Evolutionary conservation across 2,113 vertebrate genomes (phyloP).

Genomic region (Merops nubicus): DNA sequence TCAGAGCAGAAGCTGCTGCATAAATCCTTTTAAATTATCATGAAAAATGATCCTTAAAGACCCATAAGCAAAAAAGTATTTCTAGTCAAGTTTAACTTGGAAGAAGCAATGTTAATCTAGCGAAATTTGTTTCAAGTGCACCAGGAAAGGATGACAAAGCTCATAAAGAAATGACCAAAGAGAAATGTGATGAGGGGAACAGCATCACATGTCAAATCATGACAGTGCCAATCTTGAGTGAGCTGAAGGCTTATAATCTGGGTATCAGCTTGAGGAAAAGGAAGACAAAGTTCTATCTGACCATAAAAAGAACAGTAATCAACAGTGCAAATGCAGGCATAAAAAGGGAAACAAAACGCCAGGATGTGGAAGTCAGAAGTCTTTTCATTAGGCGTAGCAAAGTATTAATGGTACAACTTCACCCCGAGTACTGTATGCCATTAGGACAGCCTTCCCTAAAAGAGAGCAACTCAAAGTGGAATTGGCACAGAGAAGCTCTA

Average conservation of each 20-base stretch:
- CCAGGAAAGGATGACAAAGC: background rate
- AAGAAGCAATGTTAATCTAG: background rate
- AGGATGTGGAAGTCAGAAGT: background rate
- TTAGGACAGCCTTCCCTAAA: fast-evolving
- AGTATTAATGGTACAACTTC: background rate
- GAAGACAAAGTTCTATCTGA: background rate
- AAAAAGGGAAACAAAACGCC: background rate
- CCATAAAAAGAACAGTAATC: background rate
- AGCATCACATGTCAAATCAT: background rate
- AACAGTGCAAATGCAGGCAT: background rate
- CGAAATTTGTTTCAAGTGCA: background rate
- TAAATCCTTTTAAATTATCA: background rate
- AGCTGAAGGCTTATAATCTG: background rate
- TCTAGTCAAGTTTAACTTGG: background rate
- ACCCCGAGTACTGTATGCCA: background rate
- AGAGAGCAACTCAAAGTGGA: background rate
- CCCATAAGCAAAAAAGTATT: background rate
- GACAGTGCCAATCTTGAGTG: fast-evolving
- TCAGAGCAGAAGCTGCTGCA: background rate
- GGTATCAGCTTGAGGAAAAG: background rate
- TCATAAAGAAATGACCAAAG: background rate
- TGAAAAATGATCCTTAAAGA: background rate
- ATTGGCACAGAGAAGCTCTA: background rate
- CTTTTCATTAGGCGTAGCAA: background rate
- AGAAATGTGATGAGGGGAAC: background rate